A percentile compares a stretch with the other conserved stretches of the same genome.
phyloP scores from a whole-genome alignment of 1,140 invertebrate genomes.

The Trichomalopsis sarcophagae region DNA sequence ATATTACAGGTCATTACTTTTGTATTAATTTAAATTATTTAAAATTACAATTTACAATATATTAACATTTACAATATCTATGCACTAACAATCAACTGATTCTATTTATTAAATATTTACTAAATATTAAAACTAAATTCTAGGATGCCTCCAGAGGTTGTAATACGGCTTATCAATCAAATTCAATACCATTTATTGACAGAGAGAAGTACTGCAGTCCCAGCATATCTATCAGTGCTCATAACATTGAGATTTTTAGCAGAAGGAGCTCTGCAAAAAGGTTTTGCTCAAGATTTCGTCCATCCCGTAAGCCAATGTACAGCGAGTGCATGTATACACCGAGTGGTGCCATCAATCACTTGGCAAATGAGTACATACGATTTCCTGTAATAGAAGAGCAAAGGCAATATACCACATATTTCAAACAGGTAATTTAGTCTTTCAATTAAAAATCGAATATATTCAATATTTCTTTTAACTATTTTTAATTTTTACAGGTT shows the following conservation, averaged over 20 bases:
- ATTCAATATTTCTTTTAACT: not conserved
- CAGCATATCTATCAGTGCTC: not conserved
- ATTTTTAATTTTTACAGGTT: not conserved
- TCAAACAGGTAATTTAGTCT: not conserved
- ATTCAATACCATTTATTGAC: not conserved
- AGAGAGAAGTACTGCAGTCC: not conserved
- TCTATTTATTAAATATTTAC: not conserved
- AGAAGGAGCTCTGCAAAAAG: not conserved
- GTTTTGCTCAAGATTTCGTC: not conserved
- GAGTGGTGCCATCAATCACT: not conserved
- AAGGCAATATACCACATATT: not conserved
- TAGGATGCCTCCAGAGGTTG: not conserved
- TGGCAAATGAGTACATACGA: not conserved
- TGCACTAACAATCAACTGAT: too few species aligned
- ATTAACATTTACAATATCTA: not conserved
- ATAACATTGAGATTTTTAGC: not conserved
- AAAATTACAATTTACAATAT: not conserved
- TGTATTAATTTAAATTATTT: not conserved
- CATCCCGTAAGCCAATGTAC: not conserved
- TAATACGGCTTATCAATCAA: not conserved
- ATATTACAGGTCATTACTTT: not conserved
- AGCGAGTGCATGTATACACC: not conserved
- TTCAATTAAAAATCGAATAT: not conserved
- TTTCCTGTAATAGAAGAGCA: not conserved
- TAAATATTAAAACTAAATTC: not conserved